phyloP scores from a whole-genome alignment of 2,888 invertebrate genomes.

The Phania funesta region DNA sequence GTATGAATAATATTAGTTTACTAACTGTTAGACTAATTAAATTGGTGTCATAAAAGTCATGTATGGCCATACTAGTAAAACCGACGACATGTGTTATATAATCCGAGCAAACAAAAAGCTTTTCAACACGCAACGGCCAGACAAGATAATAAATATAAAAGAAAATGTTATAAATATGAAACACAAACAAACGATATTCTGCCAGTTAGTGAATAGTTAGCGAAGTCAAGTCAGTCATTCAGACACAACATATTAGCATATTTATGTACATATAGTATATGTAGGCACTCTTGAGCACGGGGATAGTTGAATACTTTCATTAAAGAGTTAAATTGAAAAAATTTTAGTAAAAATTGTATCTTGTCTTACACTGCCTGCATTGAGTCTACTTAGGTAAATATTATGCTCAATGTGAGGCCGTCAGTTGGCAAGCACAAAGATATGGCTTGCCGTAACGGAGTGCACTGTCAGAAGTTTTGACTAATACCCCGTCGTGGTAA shows the following conservation, averaged over 20 bases:
- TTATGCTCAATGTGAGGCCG: too few species aligned
- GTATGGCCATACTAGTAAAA: conserved; percentile 46
- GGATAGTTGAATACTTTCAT: not conserved
- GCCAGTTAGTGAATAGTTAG: not conserved
- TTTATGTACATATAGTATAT: not conserved
- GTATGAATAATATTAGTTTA: conserved; percentile 26
- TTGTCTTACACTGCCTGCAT: too few species aligned
- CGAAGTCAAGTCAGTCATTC: not conserved
- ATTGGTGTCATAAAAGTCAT: conserved; percentile 54
- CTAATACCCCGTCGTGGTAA: too few species aligned
- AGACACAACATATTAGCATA: not conserved
- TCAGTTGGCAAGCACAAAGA: too few species aligned
- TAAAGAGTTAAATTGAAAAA: too few species aligned
- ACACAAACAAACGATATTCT: conserved; percentile 5
- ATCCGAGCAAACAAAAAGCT: conserved; percentile 36
- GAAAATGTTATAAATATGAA: not conserved
- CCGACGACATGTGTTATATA: conserved; percentile 55
- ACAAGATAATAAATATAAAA: conserved; percentile 23
- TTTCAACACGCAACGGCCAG: conserved; percentile 38
- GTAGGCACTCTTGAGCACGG: not conserved
- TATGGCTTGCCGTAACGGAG: too few species aligned
- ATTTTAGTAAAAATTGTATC: too few species aligned
- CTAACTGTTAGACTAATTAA: conserved; percentile 50
- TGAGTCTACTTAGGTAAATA: too few species aligned
- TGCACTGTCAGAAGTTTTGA: too few species aligned